Conservation (phyloP, 2,113 vertebrate species). For the Crotophaga sulcirostris region DNA sequence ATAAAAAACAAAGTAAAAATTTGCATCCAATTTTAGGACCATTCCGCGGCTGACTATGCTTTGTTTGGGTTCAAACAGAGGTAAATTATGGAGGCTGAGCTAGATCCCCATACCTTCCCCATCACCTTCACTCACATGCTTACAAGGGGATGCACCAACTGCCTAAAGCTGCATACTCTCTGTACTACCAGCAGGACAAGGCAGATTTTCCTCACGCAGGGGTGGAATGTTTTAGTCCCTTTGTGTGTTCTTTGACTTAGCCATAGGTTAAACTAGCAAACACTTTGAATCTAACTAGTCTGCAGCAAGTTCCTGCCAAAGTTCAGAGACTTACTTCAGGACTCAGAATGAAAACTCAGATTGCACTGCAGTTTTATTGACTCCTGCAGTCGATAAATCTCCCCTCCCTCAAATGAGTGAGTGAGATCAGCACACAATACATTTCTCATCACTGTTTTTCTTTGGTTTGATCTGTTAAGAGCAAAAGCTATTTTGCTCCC, state of each 20-base stretch:
- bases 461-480: constrained; percentile 36
- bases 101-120: neutral
- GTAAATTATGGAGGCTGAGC: neutral
- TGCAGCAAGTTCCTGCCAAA: neutral
- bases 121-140: accelerated
- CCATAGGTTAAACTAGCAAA: neutral
- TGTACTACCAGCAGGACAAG: neutral
- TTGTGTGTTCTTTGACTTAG: neutral
- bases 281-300: neutral
- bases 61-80: neutral
- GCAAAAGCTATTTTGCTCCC: constrained; percentile 13
- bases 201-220: neutral
- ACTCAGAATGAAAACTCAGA: neutral
- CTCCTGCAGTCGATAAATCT: constrained; percentile 21
- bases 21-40: neutral
- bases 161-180: accelerated
- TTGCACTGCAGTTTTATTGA: neutral
- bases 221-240: accelerated
- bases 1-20: neutral
- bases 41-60: accelerated
- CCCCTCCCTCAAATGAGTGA: neutral
- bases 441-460: constrained; percentile 41
- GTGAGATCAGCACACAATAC: neutral
- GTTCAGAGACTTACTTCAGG: neutral
- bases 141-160: neutral